phyloP scores from a whole-genome alignment of 2,113 vertebrate species.

The Panthera tigris region DNA sequence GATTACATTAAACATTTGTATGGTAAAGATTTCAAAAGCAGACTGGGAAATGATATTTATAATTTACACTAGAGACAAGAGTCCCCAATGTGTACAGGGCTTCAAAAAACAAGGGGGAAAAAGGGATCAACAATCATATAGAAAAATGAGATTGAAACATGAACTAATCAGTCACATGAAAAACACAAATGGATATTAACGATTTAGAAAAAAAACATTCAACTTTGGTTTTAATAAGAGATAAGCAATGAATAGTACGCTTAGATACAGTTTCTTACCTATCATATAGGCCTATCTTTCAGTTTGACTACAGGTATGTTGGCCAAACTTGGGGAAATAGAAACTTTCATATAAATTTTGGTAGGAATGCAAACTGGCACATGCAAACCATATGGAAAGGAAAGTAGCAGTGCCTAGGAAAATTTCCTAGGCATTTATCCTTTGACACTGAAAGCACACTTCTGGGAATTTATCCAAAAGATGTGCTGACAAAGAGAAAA shows the following conservation, averaged over 20 bases:
- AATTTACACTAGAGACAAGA: neutral
- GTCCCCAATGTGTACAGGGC: neutral
- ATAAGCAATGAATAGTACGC: neutral
- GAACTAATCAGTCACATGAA: neutral
- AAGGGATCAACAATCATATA: neutral
- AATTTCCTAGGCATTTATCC: neutral
- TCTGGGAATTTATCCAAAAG: neutral
- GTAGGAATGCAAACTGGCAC: neutral
- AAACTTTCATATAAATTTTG: neutral
- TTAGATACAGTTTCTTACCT: neutral
- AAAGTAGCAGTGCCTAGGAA: neutral
- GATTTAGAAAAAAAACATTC: neutral
- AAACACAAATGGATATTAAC: neutral
- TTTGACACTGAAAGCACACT: neutral
- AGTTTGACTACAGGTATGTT: neutral
- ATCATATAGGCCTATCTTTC: neutral
- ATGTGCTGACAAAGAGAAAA: neutral
- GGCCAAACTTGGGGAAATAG: neutral
- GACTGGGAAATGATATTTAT: neutral
- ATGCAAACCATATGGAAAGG: neutral
- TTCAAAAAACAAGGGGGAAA: neutral
- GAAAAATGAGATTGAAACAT: conserved; percentile 11
- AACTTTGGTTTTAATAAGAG: neutral
- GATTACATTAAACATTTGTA: neutral
- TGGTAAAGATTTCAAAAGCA: neutral